phyloP scores from a whole-genome alignment of 2,888 invertebrate species.

The Operophtera brumata region DNA sequence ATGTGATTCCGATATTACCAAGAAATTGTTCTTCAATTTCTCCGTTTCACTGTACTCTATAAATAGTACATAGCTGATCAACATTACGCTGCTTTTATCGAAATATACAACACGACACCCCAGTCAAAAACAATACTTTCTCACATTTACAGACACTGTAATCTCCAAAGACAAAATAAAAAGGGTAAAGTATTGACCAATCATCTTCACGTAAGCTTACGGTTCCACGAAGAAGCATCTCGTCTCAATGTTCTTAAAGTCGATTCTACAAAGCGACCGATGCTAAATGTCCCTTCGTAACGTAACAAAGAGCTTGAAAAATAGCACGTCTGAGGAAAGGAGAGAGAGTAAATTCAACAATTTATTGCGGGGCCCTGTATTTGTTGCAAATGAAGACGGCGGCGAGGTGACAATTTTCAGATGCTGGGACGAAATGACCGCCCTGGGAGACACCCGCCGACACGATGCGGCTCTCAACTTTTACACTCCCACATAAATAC shows the following conservation, averaged over 20 bases:
- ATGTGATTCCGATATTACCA: too few species aligned
- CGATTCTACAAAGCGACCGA: conserved; percentile 57
- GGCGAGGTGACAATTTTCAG: conserved; percentile 76
- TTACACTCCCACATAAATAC: conserved; percentile 53
- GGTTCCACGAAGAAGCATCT: neutral
- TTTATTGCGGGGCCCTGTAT: conserved; percentile 73
- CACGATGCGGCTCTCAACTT: conserved; percentile 52
- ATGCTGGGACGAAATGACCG: conserved; percentile 65
- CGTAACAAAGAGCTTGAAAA: conserved; percentile 71
- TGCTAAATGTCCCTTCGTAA: conserved; percentile 64
- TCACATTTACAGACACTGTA: neutral
- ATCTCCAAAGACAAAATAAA: conserved; percentile 9
- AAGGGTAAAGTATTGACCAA: conserved; percentile 16
- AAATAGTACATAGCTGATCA: too few species aligned
- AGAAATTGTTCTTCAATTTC: too few species aligned
- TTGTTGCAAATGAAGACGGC: conserved; percentile 77
- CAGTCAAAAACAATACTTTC: too few species aligned
- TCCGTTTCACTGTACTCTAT: too few species aligned
- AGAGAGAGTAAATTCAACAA: conserved; percentile 72
- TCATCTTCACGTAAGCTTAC: conserved; percentile 1
- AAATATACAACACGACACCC: too few species aligned
- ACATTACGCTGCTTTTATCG: too few species aligned
- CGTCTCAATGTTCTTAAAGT: conserved; percentile 33
- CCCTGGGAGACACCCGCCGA: conserved; percentile 47
- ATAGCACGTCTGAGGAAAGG: conserved; percentile 68